These are phyloP conservation scores for Cephus cinctus DNA, from an alignment of 1,140 invertebrate species.

Conservation along the genomic window DNA sequence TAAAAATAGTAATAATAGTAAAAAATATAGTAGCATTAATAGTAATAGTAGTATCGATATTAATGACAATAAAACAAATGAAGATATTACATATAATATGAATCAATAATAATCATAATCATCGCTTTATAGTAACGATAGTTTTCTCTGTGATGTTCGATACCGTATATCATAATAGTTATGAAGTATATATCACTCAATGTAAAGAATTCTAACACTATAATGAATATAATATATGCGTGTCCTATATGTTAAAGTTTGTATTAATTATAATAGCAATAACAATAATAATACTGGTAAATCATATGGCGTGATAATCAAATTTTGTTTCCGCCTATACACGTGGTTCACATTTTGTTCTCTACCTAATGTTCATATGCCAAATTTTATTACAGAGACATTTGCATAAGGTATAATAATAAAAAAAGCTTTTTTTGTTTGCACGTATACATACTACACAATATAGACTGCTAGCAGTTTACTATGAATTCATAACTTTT, in stretches of 20 bases:
- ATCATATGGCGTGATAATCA: slow-evolving; percentile 50
- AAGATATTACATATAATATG: no score
- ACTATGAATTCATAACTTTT: no score
- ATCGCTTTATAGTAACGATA: not conserved
- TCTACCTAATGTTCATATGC: slow-evolving; percentile 27
- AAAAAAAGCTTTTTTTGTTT: no score
- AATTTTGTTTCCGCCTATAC: slow-evolving; percentile 24
- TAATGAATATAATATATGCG: not conserved
- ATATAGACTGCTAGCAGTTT: no score
- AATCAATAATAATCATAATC: no score
- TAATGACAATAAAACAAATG: no score
- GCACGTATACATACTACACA: no score
- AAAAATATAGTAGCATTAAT: no score
- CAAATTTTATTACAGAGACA: slow-evolving; percentile 26
- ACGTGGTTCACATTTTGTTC: slow-evolving; percentile 16
- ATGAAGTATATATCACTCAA: no score
- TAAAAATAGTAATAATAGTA: no score
- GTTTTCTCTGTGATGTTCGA: not conserved
- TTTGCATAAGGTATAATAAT: slow-evolving; percentile 13
- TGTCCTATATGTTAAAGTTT: not conserved
- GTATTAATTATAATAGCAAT: slow-evolving; percentile 21
- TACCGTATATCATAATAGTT: not conserved
- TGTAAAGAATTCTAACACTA: no score
- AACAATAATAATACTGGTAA: slow-evolving; percentile 54
- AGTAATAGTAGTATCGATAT: no score